phyloP scores from a whole-genome alignment of 2,113 vertebrate genomes.

The Anolis sagrei region DNA sequence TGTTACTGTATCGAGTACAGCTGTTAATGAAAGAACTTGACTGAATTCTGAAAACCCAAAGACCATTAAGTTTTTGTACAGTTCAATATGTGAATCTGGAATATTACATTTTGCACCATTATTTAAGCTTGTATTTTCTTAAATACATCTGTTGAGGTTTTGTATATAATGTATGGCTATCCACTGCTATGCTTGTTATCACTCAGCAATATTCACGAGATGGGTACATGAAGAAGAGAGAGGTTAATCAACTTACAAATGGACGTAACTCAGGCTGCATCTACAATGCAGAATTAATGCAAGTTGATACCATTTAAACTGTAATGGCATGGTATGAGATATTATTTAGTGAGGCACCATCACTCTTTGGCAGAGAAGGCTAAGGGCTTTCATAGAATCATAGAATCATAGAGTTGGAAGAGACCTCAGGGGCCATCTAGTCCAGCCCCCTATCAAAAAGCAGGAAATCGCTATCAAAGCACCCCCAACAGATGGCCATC shows the following conservation, averaged over 20 bases:
- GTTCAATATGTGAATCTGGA: neutral
- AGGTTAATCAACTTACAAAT: accelerated
- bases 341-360: no score
- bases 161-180: neutral
- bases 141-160: neutral
- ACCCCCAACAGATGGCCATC: no score
- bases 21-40: neutral
- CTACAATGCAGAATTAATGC: no score
- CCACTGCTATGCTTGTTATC: neutral
- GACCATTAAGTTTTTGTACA: neutral
- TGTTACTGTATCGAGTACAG: neutral
- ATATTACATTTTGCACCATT: neutral
- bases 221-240: accelerated
- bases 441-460: no score
- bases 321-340: no score
- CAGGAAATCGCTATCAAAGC: no score
- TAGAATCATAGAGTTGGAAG: no score
- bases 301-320: no score
- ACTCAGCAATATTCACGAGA: neutral
- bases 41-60: neutral
- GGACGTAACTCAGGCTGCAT: neutral
- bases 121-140: neutral
- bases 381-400: no score
- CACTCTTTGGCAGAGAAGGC: no score
- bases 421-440: no score